A percentile compares a stretch with the other conserved stretches of the same genome.
phyloP scores from a whole-genome alignment of 2,888 invertebrate genomes.

The Hyalella azteca region DNA sequence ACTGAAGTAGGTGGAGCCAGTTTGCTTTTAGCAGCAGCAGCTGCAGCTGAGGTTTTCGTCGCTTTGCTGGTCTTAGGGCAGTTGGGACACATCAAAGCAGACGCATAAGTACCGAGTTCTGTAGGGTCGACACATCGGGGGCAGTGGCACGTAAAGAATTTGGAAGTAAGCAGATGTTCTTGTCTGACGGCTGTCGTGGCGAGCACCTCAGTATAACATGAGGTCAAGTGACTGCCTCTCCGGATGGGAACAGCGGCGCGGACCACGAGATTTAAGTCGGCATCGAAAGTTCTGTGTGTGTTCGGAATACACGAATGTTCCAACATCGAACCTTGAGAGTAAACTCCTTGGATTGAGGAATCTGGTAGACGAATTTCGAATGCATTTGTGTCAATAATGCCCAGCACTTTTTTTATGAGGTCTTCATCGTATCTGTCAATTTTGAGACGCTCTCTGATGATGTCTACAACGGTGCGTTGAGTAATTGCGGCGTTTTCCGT shows the following conservation, averaged over 20 bases:
- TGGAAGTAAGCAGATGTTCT: conserved; percentile 54
- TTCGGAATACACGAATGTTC: conserved; percentile 57
- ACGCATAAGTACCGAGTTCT: conserved; percentile 49
- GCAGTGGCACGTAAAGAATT: conserved; percentile 57
- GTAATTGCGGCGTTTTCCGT: conserved; percentile 54
- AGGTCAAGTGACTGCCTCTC: conserved; percentile 50
- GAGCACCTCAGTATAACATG: conserved; percentile 56
- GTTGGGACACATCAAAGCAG: conserved; percentile 46
- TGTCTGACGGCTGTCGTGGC: conserved; percentile 48
- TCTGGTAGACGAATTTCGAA: conserved; percentile 56
- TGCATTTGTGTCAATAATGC: conserved; percentile 56
- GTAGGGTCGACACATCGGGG: conserved; percentile 54
- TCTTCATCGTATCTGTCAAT: conserved; percentile 45
- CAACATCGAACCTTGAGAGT: conserved; percentile 43
- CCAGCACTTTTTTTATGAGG: conserved; percentile 49
- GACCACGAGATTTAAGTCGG: conserved; percentile 53
- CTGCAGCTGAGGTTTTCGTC: neutral
- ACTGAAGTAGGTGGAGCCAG: conserved; percentile 28
- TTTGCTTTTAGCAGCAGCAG: conserved; percentile 3
- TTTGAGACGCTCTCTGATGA: conserved; percentile 46
- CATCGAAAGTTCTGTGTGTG: conserved; percentile 56
- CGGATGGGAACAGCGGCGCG: conserved; percentile 53
- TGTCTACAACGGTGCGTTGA: conserved; percentile 56
- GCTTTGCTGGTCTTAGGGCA: conserved; percentile 40
- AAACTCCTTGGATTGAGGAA: conserved; percentile 52